Evolutionary conservation across 2,888 invertebrate genomes (phyloP).

Genomic region (Aleiodes testaceus): DNA sequence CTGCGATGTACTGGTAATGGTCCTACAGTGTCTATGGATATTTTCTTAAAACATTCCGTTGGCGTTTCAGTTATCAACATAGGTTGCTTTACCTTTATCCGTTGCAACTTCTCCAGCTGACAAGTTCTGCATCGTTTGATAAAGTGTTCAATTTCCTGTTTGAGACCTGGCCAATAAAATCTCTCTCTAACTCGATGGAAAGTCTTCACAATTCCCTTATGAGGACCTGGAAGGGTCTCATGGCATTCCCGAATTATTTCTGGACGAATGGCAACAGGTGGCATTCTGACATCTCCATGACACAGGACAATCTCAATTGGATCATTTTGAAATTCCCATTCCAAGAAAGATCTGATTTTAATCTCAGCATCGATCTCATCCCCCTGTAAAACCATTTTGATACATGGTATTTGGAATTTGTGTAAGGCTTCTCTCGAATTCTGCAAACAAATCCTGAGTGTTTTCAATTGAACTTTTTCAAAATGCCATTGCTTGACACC

Average conservation of each 20-base stretch:
- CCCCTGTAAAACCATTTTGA: neutral
- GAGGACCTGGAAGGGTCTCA: neutral
- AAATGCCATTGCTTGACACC: too few relatives aligned
- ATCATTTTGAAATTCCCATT: neutral
- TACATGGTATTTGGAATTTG: too few relatives aligned
- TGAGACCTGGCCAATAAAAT: too few relatives aligned
- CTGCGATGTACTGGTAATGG: constrained; percentile 37
- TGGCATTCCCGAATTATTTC: neutral
- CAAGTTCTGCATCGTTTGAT: too few relatives aligned
- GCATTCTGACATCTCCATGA: neutral
- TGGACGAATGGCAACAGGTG: too few relatives aligned
- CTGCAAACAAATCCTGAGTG: too few relatives aligned
- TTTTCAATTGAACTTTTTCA: too few relatives aligned
- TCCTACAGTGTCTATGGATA: constrained; percentile 54
- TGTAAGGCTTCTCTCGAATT: too few relatives aligned
- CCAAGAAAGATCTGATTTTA: neutral
- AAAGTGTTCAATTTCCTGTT: too few relatives aligned
- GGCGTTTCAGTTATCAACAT: neutral
- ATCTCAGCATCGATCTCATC: neutral
- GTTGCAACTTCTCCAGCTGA: neutral
- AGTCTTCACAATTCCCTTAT: neutral
- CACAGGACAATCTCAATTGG: neutral
- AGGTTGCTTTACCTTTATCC: constrained; percentile 21
- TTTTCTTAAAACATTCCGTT: neutral
- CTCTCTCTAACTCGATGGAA: constrained; percentile 3